Base-by-base conservation (phyloP, 2,113 vertebrate species). In the Hippoglossus stenolepis region DNA sequence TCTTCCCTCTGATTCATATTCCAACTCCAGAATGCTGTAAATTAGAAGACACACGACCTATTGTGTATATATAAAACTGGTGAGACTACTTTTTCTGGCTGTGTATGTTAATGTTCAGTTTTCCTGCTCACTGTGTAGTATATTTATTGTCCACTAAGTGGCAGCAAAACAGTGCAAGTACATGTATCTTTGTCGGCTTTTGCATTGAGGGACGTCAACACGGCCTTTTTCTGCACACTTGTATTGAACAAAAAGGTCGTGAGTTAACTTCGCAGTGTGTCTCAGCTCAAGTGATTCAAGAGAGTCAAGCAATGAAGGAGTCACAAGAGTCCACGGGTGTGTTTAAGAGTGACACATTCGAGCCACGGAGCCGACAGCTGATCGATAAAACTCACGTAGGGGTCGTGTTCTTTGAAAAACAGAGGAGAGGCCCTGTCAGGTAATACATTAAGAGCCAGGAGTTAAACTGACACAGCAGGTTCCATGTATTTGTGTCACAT, bases 111-210 rank as follows among this genome's bases (percentile, higher is more conserved):
- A 31, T 31, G 31, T 31, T 1, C 31, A 31, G 2, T 51, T 49
- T 51, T 3, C 53, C 11, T 8, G 21, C 4, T 21, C 9, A 11
- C 12, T n/a, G 2, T 47, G 40, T 26, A 85, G 6, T 78, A 38
- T 60, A 21, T 10, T 40, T 47, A 47, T 18, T 40, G 43, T 62
- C 89, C 90, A 90, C 79, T 59, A 77, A 26, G 78, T 74, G 90
- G 81, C 83, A 85, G 77, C 79, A 92, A 56, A 87, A 24, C 70
- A 28, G 13, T 31, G 58, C 3, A 23, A 59, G 15, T 17, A 0
- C 13, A 28, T 12, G 26, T 17, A 60, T 49, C 45, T 18, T 49
- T 2, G 1, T 49, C 45, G 4, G 1, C 45, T 49, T 17, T 4
- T 45, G 43, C 43, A 13, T 45, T 15, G 11, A 12, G 4, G 43